These are phyloP conservation scores for Hyperoodon ampullatus DNA, from an alignment of 2,113 vertebrate genomes.

Conservation along the genomic window DNA sequence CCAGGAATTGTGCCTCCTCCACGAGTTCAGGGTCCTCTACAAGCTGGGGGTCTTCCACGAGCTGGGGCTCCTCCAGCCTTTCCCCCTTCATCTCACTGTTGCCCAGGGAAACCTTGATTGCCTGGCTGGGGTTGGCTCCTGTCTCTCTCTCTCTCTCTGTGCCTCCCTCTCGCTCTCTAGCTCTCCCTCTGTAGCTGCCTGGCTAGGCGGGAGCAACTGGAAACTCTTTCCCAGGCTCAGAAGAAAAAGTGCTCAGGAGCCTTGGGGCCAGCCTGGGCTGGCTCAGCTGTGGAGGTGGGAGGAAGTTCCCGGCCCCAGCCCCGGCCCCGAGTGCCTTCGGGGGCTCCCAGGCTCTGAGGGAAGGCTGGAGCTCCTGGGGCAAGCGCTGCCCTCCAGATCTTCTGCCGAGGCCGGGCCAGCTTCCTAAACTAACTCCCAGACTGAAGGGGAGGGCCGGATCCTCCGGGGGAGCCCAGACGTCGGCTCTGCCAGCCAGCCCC, in stretches of 20 bases:
- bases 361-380: constrained; percentile 65
- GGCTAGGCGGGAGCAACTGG: constrained; percentile 36
- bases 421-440: constrained; percentile 79
- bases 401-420: constrained; percentile 56
- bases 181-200: constrained; percentile 17
- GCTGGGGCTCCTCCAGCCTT: constrained; percentile 66
- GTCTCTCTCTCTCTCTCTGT: neutral
- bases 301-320: constrained; percentile 39
- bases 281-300: constrained; percentile 11
- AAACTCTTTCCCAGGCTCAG: constrained; percentile 63
- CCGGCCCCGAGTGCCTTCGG: constrained; percentile 1
- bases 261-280: constrained; percentile 60
- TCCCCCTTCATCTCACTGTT: constrained; percentile 65
- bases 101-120: neutral
- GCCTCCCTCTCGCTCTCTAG: neutral
- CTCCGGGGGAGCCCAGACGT: constrained; percentile 63
- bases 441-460: constrained; percentile 69
- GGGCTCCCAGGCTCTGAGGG: constrained; percentile 63
- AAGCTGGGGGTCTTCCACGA: constrained; percentile 53
- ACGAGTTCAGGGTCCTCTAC: constrained; percentile 57
- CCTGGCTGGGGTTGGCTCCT: neutral
- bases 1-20: constrained; percentile 69
- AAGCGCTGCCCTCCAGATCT: constrained; percentile 66
- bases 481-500: constrained; percentile 72
- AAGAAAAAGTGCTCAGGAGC: constrained; percentile 61